Percentiles rank a stretch among this genome's conserved stretches.
Evolutionary conservation across 2,888 invertebrate genomes (phyloP).

Genomic region (Philereme transversata): DNA sequence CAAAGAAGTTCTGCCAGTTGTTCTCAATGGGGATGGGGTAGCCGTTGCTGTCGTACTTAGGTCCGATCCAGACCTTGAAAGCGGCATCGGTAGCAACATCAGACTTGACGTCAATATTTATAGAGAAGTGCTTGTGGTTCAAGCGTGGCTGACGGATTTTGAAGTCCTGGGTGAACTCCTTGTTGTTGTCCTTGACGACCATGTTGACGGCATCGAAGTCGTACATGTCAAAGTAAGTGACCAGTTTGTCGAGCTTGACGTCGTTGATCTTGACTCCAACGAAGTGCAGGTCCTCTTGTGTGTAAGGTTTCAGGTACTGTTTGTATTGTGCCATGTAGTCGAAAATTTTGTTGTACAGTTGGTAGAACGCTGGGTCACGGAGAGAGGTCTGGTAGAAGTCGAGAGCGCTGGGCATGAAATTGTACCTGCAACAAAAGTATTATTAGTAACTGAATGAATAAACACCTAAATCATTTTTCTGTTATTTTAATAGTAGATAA

Average conservation of each 20-base stretch:
- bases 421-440: slow-evolving; percentile 55
- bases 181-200: slow-evolving; percentile 58
- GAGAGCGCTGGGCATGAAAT: slow-evolving; percentile 82
- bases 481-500: neutral
- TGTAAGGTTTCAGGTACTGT: slow-evolving; percentile 83
- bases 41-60: slow-evolving; percentile 86
- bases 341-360: slow-evolving; percentile 85
- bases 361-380: slow-evolving; percentile 89
- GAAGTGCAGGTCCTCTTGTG: slow-evolving; percentile 82
- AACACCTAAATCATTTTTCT: neutral
- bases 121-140: slow-evolving; percentile 87
- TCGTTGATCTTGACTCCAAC: slow-evolving; percentile 85
- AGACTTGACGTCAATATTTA: slow-evolving; percentile 84
- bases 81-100: slow-evolving; percentile 83
- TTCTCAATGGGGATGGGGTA: slow-evolving; percentile 79
- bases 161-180: slow-evolving; percentile 63
- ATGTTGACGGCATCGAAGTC: slow-evolving; percentile 86
- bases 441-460: neutral
- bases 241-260: slow-evolving; percentile 84
- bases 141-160: slow-evolving; percentile 88
- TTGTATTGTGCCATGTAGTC: slow-evolving; percentile 85
- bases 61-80: slow-evolving; percentile 87
- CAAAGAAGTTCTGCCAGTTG: slow-evolving; percentile 84
- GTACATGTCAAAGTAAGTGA: slow-evolving; percentile 87
- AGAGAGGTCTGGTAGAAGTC: slow-evolving; percentile 86